These are phyloP conservation scores for Heliothis virescens DNA, from an alignment of 1,140 invertebrate species.

Conservation along the genomic window DNA sequence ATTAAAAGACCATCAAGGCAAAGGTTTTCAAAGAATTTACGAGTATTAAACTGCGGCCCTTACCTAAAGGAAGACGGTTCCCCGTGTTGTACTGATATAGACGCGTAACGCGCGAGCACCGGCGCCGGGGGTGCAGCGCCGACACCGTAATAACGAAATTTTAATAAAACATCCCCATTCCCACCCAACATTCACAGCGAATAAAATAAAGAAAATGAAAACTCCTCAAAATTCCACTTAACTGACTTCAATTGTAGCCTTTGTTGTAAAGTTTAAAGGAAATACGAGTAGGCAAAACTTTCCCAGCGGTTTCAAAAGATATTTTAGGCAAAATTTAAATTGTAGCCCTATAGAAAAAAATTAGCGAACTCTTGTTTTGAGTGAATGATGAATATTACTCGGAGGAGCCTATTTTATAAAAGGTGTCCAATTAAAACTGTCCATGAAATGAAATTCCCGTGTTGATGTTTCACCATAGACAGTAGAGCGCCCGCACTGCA, in stretches of 20 bases:
- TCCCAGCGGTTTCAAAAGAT: constrained; percentile 39
- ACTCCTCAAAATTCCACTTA: constrained; percentile 67
- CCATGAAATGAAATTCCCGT: constrained; percentile 60
- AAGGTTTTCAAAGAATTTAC: constrained; percentile 78
- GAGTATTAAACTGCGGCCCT: constrained; percentile 75
- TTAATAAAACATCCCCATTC: constrained; percentile 77
- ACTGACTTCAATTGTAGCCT: constrained; percentile 64
- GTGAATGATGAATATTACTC: constrained; percentile 47
- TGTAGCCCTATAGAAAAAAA: constrained; percentile 44
- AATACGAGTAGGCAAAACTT: constrained; percentile 50
- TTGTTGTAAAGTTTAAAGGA: constrained; percentile 61
- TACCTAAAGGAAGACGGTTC: constrained; percentile 65
- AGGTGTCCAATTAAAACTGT: constrained; percentile 70
- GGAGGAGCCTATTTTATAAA: constrained; percentile 42
- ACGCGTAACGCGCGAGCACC: constrained; percentile 42
- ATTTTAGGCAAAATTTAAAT: constrained; percentile 49
- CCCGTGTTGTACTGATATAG: constrained; percentile 53
- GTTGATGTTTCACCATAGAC: constrained; percentile 62
- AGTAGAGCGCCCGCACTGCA: constrained; percentile 54
- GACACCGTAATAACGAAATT: constrained; percentile 77
- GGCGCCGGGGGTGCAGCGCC: constrained; percentile 57
- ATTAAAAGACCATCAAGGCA: constrained; percentile 80
- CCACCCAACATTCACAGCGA: constrained; percentile 58
- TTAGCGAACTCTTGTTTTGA: constrained; percentile 36
- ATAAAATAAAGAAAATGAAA: constrained; percentile 62